A percentile compares a stretch with the other conserved stretches of the same genome.
phyloP scores from a whole-genome alignment of 2,797 vertebrate species.

The Pangasius djambal region DNA sequence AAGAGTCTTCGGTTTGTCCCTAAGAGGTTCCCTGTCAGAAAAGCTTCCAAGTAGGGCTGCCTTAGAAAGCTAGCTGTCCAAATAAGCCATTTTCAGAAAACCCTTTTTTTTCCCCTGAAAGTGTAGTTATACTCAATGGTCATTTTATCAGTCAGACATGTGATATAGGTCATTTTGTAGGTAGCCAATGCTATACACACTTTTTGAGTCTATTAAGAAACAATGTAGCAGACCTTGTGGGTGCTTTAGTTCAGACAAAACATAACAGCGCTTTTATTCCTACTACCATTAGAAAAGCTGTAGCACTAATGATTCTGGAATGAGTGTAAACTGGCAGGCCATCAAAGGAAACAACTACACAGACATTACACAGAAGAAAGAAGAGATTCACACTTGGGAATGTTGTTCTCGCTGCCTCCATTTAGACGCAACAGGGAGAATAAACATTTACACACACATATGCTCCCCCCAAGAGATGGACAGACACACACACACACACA shows the following conservation, averaged over 20 bases:
- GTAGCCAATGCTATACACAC: not conserved
- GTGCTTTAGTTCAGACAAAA: not conserved
- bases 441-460: constrained; percentile 19
- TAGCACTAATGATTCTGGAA: constrained; percentile 6
- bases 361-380: not conserved
- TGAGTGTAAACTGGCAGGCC: constrained; percentile 3
- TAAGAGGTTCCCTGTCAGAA: not conserved
- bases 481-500: constrained; percentile 5
- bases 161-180: not conserved
- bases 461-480: not conserved
- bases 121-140: not conserved
- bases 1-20: not conserved
- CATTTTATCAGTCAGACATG: not conserved
- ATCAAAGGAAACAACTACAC: constrained; percentile 21
- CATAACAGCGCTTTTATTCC: not conserved
- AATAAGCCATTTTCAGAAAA: not conserved
- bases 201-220: not conserved
- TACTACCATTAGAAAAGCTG: not conserved
- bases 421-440: constrained; percentile 12
- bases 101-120: not conserved
- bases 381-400: not conserved
- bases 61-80: not conserved
- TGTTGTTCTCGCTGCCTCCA: not conserved
- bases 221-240: not conserved
- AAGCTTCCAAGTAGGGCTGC: not conserved